phyloP scores from a whole-genome alignment of 2,888 invertebrate species.

The Hirtodrosophila alboralis region DNA sequence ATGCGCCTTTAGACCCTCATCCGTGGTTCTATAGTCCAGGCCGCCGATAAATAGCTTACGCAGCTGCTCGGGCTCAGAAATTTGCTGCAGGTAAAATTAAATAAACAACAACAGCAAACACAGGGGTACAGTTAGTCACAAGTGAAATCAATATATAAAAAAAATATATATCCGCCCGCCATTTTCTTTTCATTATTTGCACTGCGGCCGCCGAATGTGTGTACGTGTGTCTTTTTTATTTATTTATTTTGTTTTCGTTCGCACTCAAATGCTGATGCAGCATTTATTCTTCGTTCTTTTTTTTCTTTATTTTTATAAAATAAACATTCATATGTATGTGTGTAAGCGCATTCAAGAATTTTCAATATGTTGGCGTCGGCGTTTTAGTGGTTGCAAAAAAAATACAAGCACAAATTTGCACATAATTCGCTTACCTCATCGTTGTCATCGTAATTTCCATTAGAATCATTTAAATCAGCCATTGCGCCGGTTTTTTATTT shows the following conservation, averaged over 20 bases:
- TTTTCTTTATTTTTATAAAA: not conserved
- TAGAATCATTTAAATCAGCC: constrained; percentile 74
- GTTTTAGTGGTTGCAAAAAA: constrained; percentile 15
- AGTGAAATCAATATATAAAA: constrained; percentile 37
- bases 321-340: not conserved
- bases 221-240: constrained; percentile 18
- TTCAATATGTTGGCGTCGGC: constrained; percentile 42
- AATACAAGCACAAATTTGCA: not conserved
- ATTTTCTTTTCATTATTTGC: constrained; percentile 64
- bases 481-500: constrained; percentile 44
- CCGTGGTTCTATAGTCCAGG: constrained; percentile 96
- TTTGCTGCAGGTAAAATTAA: constrained; percentile 59
- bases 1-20: constrained; percentile 94
- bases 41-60: constrained; percentile 98
- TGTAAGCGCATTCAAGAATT: constrained; percentile 15
- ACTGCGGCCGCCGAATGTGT: constrained; percentile 16
- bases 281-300: constrained; percentile 9
- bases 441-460: constrained; percentile 76
- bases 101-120: constrained; percentile 24
- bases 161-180: constrained; percentile 57
- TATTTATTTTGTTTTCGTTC: not conserved
- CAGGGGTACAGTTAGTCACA: constrained; percentile 58
- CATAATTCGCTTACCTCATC: constrained; percentile 68
- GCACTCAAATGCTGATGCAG: not conserved
- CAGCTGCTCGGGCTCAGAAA: constrained; percentile 88